Evolutionary conservation across 2,797 vertebrate species (phyloP), one percentile per base, ranked within the genome.

Genomic region (Gymnoscopelus braueri): DNA sequence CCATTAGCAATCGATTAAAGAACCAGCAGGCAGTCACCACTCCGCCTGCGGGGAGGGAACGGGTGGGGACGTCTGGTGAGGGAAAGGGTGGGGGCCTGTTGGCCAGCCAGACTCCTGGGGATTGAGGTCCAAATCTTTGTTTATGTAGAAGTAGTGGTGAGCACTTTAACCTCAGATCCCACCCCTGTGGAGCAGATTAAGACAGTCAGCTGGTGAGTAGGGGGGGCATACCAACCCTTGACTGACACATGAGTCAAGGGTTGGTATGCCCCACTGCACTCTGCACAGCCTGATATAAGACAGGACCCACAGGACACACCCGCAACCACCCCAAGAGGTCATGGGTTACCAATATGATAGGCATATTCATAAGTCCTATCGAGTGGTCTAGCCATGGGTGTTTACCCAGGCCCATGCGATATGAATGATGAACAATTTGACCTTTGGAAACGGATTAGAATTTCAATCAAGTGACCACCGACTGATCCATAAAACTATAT

Each of bases 1-100:
- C 93, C 93, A 95, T 95, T 94, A 95, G 92, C 92, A 91, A 94
- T 94, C 92, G 91, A 94, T 94, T 94, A 94, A 93, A 94, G 91
- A 92, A 89, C 84, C 93, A 92, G 93, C 93, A 89, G 93, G 91
- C 90, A 85, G 89, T 89, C 88, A 87, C 89, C 80, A 74, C 87
- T 89, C 74, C 68, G 87, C 87, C 88, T 82, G 80, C 60, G 49
- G 81, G 75, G 71, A 72, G 65, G 65, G 13, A 72, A 72, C 3
- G n/a, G 73, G 19, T 65, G 67, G 63, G 68, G 68, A 14, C 3
- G 12, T 64, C n/a, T 54, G 58, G 63, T 23, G 12, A 44, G 8
- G 23, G 60, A 52, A 3, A 56, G 52, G 59, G 80, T 44, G 77
- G 77, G 72, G 69, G 66, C 26, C 51, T 56, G 76, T 67, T 24